phyloP scores from a whole-genome alignment of 2,113 vertebrate species.

The Condylura cristata region DNA sequence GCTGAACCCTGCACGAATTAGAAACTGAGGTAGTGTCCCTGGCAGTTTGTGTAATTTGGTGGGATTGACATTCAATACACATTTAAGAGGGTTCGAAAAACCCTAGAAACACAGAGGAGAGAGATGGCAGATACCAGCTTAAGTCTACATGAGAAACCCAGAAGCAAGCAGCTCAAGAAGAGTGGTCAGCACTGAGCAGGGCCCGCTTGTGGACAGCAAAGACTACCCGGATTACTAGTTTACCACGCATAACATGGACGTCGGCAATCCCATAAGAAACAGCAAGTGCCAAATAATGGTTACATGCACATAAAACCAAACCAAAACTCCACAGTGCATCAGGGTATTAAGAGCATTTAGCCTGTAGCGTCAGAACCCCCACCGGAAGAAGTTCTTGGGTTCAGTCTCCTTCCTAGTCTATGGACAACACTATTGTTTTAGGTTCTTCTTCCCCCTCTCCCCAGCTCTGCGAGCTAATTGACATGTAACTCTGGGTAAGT shows the following conservation, averaged over 20 bases:
- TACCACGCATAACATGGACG: not conserved
- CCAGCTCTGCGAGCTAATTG: not conserved
- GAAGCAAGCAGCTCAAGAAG: no score
- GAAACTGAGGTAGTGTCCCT: not conserved
- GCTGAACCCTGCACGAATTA: not conserved
- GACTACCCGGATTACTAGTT: not conserved
- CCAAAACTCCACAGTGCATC: not conserved
- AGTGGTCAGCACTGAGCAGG: no score
- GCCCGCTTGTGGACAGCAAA: rapidly evolving
- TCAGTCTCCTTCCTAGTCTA: not conserved
- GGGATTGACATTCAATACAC: no score
- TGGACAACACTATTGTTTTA: not conserved
- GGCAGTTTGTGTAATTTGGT: not conserved
- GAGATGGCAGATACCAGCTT: no score
- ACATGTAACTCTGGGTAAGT: not conserved
- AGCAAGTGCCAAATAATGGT: not conserved
- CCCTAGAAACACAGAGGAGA: not conserved
- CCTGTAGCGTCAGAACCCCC: not conserved
- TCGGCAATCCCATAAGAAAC: not conserved
- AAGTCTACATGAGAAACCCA: no score
- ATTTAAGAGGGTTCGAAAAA: not conserved
- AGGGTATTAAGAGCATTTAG: not conserved
- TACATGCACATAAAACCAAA: not conserved
- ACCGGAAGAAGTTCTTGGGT: not conserved
- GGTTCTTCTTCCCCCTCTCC: not conserved